Conservation (phyloP, 2,113 vertebrate genomes). For the Lathamus discolor region DNA sequence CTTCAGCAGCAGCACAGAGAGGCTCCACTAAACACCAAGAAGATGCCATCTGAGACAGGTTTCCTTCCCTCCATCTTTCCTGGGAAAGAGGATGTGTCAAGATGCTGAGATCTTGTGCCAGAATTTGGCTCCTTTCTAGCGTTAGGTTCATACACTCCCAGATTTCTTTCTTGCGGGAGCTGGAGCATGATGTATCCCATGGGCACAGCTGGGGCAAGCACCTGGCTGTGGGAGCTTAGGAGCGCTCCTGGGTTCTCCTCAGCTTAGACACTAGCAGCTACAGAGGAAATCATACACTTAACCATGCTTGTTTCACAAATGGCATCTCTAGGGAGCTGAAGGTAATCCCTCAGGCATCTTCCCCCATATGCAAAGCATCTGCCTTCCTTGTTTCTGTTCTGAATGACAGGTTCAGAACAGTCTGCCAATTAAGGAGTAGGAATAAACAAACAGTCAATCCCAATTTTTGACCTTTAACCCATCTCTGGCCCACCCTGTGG, state of each 20-base stretch:
- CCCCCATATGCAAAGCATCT: not conserved
- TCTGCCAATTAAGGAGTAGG: not conserved
- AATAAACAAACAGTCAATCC: not conserved
- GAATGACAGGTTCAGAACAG: not conserved
- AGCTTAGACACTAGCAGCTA: not conserved
- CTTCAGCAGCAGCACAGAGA: accelerated
- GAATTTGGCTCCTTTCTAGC: not conserved
- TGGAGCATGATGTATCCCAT: not conserved
- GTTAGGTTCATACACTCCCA: accelerated
- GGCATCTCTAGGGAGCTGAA: not conserved
- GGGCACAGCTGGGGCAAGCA: accelerated
- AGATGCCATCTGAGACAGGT: not conserved
- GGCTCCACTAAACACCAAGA: not conserved
- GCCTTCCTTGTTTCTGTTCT: not conserved
- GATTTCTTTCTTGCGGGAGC: not conserved
- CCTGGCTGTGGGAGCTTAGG: not conserved
- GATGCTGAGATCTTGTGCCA: not conserved
- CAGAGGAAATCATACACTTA: not conserved
- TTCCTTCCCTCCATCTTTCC: not conserved
- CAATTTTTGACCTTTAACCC: not conserved
- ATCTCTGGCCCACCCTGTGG: not conserved
- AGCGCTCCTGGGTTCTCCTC: not conserved
- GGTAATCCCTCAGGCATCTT: not conserved
- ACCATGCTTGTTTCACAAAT: not conserved
- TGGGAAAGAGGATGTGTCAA: not conserved